These are phyloP conservation scores for Silvanus unidentatus DNA, from an alignment of 2,888 invertebrate species.

Conservation along the genomic window DNA sequence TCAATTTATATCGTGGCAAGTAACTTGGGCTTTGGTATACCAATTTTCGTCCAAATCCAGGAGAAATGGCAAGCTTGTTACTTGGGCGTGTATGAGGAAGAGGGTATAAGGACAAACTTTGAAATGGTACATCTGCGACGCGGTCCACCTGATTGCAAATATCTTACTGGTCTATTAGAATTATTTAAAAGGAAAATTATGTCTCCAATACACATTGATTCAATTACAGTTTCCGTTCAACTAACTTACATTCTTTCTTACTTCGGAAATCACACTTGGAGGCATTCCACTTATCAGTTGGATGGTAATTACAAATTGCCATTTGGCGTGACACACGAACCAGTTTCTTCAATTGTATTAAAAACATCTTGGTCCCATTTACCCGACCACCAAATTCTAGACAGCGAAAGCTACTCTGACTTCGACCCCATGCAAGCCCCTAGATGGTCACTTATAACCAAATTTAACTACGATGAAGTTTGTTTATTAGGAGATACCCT, in stretches of 20 bases:
- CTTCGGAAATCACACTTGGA: constrained; percentile 56
- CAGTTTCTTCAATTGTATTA: constrained; percentile 68
- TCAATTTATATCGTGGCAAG: constrained; percentile 76
- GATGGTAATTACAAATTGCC: constrained; percentile 60
- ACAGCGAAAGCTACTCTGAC: constrained; percentile 81
- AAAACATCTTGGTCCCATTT: constrained; percentile 84
- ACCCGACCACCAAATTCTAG: constrained; percentile 78
- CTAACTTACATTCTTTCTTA: constrained; percentile 60
- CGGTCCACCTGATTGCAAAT: constrained; percentile 73
- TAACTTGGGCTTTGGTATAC: constrained; percentile 74
- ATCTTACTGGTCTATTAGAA: constrained; percentile 75
- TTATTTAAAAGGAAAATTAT: constrained; percentile 87
- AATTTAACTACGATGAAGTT: constrained; percentile 61
- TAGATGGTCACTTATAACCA: constrained; percentile 67
- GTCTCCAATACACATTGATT: constrained; percentile 53
- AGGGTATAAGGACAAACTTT: constrained; percentile 71
- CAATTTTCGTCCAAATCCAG: constrained; percentile 81
- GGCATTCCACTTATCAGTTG: constrained; percentile 53
- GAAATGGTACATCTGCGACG: constrained; percentile 83
- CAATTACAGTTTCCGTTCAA: constrained; percentile 66
- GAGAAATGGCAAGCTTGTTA: constrained; percentile 76
- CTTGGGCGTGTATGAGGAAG: constrained; percentile 73
- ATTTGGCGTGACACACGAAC: constrained; percentile 80
- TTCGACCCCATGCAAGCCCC: constrained; percentile 79
- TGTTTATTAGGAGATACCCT: constrained; percentile 75